A percentile compares a stretch with the other conserved stretches of the same genome.
These are phyloP conservation scores for Cheilosia vernalis DNA, from an alignment of 2,888 invertebrate genomes.

Conservation along the genomic window DNA sequence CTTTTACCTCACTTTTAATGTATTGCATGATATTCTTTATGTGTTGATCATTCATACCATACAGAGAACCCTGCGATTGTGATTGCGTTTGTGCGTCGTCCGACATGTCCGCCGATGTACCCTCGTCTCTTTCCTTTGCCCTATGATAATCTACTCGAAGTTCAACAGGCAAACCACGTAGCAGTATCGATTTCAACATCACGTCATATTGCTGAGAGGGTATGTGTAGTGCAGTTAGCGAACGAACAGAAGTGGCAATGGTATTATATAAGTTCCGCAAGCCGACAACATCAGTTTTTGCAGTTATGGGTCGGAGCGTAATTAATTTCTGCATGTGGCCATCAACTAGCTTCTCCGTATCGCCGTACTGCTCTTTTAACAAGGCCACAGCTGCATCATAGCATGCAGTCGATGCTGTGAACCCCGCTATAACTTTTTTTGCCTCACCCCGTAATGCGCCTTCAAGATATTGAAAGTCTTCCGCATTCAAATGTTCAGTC, in stretches of 20 bases:
- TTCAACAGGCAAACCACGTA: conserved; percentile 4
- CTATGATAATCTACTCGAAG: conserved; percentile 16
- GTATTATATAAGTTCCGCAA: conserved; percentile 44
- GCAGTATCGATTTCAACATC: conserved; percentile 36
- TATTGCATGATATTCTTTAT: not conserved
- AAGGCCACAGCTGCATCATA: conserved; percentile 38
- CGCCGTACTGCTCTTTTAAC: conserved; percentile 46
- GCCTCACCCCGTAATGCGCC: conserved; percentile 16
- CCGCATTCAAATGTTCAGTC: not conserved
- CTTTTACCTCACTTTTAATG: not conserved
- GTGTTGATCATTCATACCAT: conserved; percentile 11
- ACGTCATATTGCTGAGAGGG: conserved; percentile 31
- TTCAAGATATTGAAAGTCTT: conserved; percentile 50
- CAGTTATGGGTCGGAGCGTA: conserved; percentile 25
- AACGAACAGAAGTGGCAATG: conserved; percentile 18
- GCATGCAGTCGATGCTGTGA: conserved; percentile 38
- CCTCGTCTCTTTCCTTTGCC: conserved; percentile 8
- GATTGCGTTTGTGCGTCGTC: not conserved
- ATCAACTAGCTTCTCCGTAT: conserved; percentile 48
- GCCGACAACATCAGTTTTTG: conserved; percentile 11
- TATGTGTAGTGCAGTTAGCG: conserved; percentile 26
- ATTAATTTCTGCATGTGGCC: conserved; percentile 47
- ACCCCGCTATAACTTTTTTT: conserved; percentile 13
- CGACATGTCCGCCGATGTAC: not conserved
- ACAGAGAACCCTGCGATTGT: conserved; percentile 18